Evolutionary conservation across 2,113 vertebrate species (phyloP), one percentile per base, ranked within the genome.

Genomic region (Ptychochromis oligacanthus): DNA sequence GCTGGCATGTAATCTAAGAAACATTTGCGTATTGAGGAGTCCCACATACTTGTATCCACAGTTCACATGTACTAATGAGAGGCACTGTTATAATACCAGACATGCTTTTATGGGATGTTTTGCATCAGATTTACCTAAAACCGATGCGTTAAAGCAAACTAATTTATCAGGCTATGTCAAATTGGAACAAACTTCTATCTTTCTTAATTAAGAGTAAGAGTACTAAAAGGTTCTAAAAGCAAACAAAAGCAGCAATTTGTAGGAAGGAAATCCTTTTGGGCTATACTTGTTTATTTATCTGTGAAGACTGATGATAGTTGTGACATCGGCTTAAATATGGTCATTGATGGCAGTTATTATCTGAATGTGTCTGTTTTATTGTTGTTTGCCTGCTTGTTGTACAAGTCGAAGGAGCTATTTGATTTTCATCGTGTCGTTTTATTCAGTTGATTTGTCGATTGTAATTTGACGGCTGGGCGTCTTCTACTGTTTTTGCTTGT

Each of bases 241-340:
- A 26, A 67, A 4, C 17, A 67, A 15, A 67, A 67, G 46, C 62
- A 46, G 0, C 22, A 46, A 4, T 3, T 65, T 0, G 24, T 40
- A 64, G 0, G 36, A 64, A 0, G 61, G 61, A 64, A 64, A 64
- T 64, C 24, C 62, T 0, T 65, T 65, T 10, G n/a, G n/a, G 0
- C 22, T 26, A 43, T 24, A 43, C 26, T 65, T 0, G 7, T 13
- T 67, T 24, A 40, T 65, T 65, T 40, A 67, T 46, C 14, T 67
- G 64, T 4, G 64, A 67, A 26, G 64, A 46, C 22, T 46, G 40
- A 67, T 46, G 40, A 67, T 46, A 15, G 46, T 46, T 46, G 17
- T 46, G 46, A 67, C 26, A 22, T 15, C 26, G 40, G 5, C 20
- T 40, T 64, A 64, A 40, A 12, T 40, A 14, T 4, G 60, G 31